Percentiles rank a stretch among this genome's conserved stretches.
Conservation (phyloP, 1,140 invertebrate genomes). For the Achroia grisella region DNA sequence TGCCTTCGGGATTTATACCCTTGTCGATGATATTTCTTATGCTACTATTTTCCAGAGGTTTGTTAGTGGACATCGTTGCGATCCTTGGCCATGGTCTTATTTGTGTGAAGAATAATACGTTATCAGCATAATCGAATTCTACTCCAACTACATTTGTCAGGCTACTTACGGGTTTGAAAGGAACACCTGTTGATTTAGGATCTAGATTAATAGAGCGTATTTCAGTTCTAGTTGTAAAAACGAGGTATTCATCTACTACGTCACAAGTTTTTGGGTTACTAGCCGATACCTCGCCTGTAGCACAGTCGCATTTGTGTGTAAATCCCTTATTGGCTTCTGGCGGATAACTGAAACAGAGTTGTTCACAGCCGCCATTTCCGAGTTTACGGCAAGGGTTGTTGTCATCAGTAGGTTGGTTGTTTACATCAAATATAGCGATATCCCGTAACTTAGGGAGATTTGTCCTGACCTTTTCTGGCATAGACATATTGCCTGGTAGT, state of each 20-base stretch:
- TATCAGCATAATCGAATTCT: constrained; percentile 95
- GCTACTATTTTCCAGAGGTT: constrained; percentile 73
- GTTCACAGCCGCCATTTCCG: constrained; percentile 91
- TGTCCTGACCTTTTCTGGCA: constrained; percentile 82
- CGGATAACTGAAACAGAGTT: constrained; percentile 96
- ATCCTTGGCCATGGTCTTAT: constrained; percentile 93
- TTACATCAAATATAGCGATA: constrained; percentile 91
- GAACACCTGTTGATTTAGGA: constrained; percentile 84
- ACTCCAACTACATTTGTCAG: constrained; percentile 97
- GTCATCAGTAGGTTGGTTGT: constrained; percentile 88
- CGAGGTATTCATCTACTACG: constrained; percentile 88
- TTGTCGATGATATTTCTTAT: constrained; percentile 86
- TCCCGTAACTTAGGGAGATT: constrained; percentile 89
- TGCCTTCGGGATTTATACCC: constrained; percentile 94
- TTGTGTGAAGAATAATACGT: constrained; percentile 92
- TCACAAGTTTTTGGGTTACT: constrained; percentile 82
- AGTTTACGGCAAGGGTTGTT: constrained; percentile 84
- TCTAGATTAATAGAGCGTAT: constrained; percentile 90
- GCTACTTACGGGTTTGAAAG: constrained; percentile 91
- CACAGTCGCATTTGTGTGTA: constrained; percentile 91
- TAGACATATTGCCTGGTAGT: constrained; percentile 79
- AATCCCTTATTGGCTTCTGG: constrained; percentile 69
- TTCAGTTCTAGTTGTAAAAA: constrained; percentile 94
- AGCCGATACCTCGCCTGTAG: constrained; percentile 83
- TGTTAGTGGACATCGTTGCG: constrained; percentile 82